Base-by-base conservation (phyloP, 2,888 invertebrate genomes). In the Cosmia pyralina region DNA sequence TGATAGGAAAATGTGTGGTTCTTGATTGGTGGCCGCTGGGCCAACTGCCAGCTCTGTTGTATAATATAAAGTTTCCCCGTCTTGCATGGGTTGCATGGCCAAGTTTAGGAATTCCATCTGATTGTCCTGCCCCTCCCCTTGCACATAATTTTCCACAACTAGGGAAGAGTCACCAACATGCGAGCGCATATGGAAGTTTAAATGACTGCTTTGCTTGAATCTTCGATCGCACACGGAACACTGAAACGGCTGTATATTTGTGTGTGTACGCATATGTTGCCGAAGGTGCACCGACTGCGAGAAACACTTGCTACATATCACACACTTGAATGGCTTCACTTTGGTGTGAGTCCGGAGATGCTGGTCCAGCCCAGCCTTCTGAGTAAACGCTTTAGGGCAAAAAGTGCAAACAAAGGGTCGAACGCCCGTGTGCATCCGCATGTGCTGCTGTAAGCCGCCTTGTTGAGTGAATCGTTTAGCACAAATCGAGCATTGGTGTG, bases 191-290 rank as follows among this genome's bases (percentile, higher is more conserved):
- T 96, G 96, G 75, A 96, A 95, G 77, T 96, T 96, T 70, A 96
- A 88, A 83, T 96, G 96, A 79, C 96, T 95, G 74, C 95, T 95
- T 86, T 96, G 96, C 70, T 96, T 96, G 71, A 96, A 96, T 57
- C 94, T 89, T 50, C 94, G 90, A 2, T 92, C 91, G 71, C 96
- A 96, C 0, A 94, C 86, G 0, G 92, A 89, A 80, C 96, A 96
- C 82, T 93, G 93, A 79, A 96, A 96, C 0, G 96, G 96, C 79
- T 96, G 96, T 63, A 96, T 95, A 81, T 96, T 96, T 0, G 96
- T 96, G 80, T 96, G 96, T 0, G 96, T 96, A 0, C 96, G 90
- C 96, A 96, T 96, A 84, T 96, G 96, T 83, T 96, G 96, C 2
- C 94, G 89, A 52, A 96, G 88, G 75, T 96, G 96, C 2, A 96